Conservation (phyloP, 37 sponge, comb jelly and placozoan species). For the Lycopodina hypogea region DNA sequence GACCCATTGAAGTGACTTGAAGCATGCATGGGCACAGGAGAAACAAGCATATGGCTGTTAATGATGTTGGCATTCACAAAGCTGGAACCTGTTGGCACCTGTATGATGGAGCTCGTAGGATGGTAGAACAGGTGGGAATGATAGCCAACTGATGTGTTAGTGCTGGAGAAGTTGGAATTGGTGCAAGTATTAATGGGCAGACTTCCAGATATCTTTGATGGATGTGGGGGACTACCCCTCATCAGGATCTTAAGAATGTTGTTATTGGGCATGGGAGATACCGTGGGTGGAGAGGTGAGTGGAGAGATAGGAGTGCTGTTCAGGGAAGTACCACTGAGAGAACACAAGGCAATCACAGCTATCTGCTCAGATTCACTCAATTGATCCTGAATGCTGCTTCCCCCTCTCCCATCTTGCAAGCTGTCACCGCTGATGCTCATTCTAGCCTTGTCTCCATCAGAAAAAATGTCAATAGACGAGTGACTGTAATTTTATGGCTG, state of each 20-base stretch:
- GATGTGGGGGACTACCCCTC: conserved; percentile 11
- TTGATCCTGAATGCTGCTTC: conserved; percentile 39
- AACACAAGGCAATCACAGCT: conserved; percentile 48
- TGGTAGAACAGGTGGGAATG: not conserved
- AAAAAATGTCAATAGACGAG: conserved; percentile 16
- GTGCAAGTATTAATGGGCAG: conserved; percentile 1
- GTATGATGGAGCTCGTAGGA: conserved; percentile 11
- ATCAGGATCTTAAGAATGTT: conserved; percentile 23
- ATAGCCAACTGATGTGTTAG: not conserved
- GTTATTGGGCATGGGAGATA: conserved; percentile 17
- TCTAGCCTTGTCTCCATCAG: conserved; percentile 1
- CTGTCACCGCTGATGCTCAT: conserved; percentile 18
- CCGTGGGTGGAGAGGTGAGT: conserved; percentile 23
- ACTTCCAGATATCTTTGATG: conserved; percentile 4
- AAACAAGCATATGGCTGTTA: conserved; percentile 2
- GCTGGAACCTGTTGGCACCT: conserved; percentile 15
- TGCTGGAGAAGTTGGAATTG: not conserved
- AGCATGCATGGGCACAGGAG: not conserved
- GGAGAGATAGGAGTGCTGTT: conserved; percentile 46
- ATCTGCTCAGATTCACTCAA: conserved; percentile 59
- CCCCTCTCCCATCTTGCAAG: conserved; percentile 12
- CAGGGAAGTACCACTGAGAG: conserved; percentile 33
- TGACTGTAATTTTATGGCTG: not conserved
- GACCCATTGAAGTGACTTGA: not conserved
- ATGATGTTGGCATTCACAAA: conserved; percentile 30